These are phyloP conservation scores for Indri indri DNA, from an alignment of 2,113 vertebrate species.

Conservation along the genomic window DNA sequence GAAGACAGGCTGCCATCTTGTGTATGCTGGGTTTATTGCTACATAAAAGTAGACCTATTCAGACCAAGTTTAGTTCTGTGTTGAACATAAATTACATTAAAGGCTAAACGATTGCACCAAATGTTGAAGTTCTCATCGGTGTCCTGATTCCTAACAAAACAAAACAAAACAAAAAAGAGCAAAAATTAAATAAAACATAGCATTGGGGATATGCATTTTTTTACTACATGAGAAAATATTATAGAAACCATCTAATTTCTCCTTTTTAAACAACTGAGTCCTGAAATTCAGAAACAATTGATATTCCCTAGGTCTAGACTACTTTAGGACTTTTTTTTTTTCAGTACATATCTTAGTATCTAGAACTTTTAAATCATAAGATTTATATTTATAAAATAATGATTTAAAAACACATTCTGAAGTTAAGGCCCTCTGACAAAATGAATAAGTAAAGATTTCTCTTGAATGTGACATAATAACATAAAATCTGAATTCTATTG, in stretches of 20 bases:
- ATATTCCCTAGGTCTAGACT: background rate
- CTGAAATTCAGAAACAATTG: background rate
- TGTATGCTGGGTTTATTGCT: conserved; percentile 33
- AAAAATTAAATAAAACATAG: background rate
- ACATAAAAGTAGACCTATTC: background rate
- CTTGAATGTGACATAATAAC: background rate
- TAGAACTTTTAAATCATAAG: background rate
- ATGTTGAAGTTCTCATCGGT: background rate
- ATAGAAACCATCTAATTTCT: background rate
- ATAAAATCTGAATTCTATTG: background rate
- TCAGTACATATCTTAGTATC: no score
- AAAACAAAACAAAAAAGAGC: no score
- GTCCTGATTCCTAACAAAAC: background rate
- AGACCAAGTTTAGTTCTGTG: background rate
- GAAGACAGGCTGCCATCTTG: conserved; percentile 62
- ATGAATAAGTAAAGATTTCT: background rate
- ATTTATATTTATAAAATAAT: conserved; percentile 5
- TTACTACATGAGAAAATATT: background rate
- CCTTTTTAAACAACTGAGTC: background rate
- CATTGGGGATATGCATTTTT: background rate
- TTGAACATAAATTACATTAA: background rate
- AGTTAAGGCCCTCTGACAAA: background rate
- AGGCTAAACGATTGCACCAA: background rate
- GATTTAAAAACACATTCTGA: background rate
- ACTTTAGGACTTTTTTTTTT: background rate